Evolutionary conservation across 1,140 invertebrate species (phyloP).

Genomic region (Melanaphis sacchari): DNA sequence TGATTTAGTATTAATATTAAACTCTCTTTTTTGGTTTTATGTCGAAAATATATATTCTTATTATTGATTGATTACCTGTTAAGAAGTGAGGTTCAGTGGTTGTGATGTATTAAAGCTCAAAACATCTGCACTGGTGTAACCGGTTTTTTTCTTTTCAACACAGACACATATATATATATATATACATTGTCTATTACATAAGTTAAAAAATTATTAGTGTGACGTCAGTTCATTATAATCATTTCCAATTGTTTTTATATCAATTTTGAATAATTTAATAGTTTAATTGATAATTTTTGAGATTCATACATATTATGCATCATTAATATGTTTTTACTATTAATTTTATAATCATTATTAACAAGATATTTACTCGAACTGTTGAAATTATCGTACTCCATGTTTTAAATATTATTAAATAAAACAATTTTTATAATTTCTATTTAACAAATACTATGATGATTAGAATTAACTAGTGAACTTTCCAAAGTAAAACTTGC

Average conservation of each 20-base stretch:
- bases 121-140: constrained; percentile 20
- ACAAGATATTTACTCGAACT: not conserved
- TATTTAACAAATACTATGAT: not conserved
- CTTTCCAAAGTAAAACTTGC: no score
- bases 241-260: not conserved
- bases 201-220: not conserved
- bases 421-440: not conserved
- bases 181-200: not conserved
- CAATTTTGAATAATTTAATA: not conserved
- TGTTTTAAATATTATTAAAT: not conserved
- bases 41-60: not conserved
- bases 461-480: not conserved
- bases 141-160: not conserved
- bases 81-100: not conserved
- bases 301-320: not conserved
- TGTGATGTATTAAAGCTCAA: not conserved
- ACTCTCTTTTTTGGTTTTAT: not conserved
- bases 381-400: not conserved
- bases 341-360: not conserved
- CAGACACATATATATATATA: no score
- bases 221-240: not conserved
- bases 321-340: not conserved
- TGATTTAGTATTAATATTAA: not conserved
- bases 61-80: not conserved
- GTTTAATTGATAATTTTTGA: not conserved